Percentiles rank a stretch among this genome's conserved stretches.
Conservation (phyloP, 2,797 vertebrate genomes). For the Acipenser oxyrinchus region DNA sequence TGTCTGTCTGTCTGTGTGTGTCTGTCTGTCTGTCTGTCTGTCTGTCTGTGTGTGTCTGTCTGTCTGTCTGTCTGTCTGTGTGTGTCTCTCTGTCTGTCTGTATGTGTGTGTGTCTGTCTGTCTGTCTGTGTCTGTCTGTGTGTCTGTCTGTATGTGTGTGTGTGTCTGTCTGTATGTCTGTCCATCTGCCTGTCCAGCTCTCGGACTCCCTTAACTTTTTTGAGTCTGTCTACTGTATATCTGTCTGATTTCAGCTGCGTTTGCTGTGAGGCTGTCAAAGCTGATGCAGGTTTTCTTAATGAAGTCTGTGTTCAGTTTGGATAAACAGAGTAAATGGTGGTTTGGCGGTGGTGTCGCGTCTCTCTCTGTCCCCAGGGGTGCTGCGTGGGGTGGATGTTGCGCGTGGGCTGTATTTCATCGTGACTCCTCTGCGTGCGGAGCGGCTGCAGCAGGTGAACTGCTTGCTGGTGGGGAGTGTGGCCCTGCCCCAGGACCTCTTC, state of each 20-base stretch:
- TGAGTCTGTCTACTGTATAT: not conserved
- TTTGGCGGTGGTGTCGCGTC: too few relatives aligned
- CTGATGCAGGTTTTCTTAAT: too few relatives aligned
- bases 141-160: not conserved
- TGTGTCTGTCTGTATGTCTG: not conserved
- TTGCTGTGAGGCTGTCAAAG: conserved; percentile 33
- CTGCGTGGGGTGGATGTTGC: conserved; percentile 80
- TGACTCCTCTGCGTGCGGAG: conserved; percentile 73
- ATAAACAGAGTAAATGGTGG: too few relatives aligned
- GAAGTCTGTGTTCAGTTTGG: too few relatives aligned
- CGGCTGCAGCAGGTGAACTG: conserved; percentile 78
- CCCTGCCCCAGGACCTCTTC: conserved; percentile 70
- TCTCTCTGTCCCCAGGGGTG: conserved; percentile 57
- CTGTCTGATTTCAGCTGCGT: conserved; percentile 55
- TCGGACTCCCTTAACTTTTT: not conserved
- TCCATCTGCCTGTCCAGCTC: too few relatives aligned
- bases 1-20: too few relatives aligned
- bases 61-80: not conserved
- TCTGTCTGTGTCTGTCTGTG: not conserved
- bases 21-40: not conserved
- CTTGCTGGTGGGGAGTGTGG: conserved; percentile 73
- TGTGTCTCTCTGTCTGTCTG: not conserved
- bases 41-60: not conserved
- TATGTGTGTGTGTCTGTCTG: not conserved
- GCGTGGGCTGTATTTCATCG: conserved; percentile 73